Base-by-base conservation (phyloP, 2,888 invertebrate species). In the Isoperla grammatica region DNA sequence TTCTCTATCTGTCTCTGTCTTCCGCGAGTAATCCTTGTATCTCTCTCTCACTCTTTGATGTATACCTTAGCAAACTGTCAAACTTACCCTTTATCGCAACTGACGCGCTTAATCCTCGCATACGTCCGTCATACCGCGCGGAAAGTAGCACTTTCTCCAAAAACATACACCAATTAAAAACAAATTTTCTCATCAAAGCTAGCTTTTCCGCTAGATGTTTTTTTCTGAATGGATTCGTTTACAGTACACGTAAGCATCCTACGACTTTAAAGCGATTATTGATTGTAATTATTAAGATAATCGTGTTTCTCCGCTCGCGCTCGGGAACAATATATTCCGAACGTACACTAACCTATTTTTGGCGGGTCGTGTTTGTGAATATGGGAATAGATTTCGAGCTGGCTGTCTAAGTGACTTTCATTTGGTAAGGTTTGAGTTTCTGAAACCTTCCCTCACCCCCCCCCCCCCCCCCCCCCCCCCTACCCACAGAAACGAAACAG, bases 391-490 rank as follows among this genome's bases (percentile, higher is more conserved):
- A 53, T 53, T 53, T 19, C 39, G 20, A 53, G 53, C 53, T 39
- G 20, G 39, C 53, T 53, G 53, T 53, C 53, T 53, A 53, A 53
- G 53, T 53, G 53, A 53, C 53, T 53, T 53, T 53, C 53, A 53
- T 53, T 53, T 39, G 53, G 53, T 53, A 53, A 53, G 53, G 53
- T 53, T 53, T 53, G 53, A 53, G 39, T 53, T 53, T 53, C 53
- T 53, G 53, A 53, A 53, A 39, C 53, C 39, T 6, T 37, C 37
- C 17, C 20, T 37, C 37, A 15, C 39, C 37, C 53, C 37, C 53
- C 13, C 22, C 12, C 49, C 15, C 22, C 49, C 49, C 15, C 22
- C 49, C 39, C 53, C 53, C 37, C 53, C 13, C 22, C 12, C 49
- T 11, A 50, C 49, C 49, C 49, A 11, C 15, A 42, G 42, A n/a